A percentile compares a stretch with the other conserved stretches of the same genome.
These are phyloP conservation scores for Orthosia gracilis DNA, from an alignment of 2,888 invertebrate genomes.

Conservation along the genomic window DNA sequence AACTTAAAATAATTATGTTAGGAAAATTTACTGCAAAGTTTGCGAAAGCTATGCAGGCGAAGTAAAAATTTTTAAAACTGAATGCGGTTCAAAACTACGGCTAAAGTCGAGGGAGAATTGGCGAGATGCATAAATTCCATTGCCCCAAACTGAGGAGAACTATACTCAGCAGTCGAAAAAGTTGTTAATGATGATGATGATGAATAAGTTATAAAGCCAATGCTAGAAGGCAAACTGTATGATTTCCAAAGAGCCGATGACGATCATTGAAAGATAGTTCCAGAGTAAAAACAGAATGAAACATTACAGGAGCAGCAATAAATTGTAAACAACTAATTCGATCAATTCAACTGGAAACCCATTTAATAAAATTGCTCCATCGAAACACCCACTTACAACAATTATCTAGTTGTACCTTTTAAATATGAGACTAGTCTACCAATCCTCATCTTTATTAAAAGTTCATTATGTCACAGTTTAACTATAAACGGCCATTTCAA, in stretches of 20 bases:
- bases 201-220: background rate
- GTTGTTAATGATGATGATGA: background rate
- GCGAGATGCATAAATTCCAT: too few species aligned
- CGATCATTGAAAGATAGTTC: background rate
- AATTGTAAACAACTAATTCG: constrained; percentile 28
- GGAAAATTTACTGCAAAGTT: background rate
- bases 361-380: constrained; percentile 49
- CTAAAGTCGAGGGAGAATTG: too few species aligned
- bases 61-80: too few species aligned
- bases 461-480: constrained; percentile 52
- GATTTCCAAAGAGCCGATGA: background rate
- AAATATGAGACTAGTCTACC: constrained; percentile 23
- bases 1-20: background rate
- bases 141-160: too few species aligned
- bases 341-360: constrained; percentile 31
- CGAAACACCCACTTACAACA: constrained; percentile 35
- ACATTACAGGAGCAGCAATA: background rate
- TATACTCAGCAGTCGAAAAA: too few species aligned
- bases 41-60: too few species aligned
- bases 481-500: constrained; percentile 32
- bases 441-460: constrained; percentile 56
- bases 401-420: constrained; percentile 39
- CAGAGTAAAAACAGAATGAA: background rate
- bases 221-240: background rate
- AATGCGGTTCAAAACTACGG: too few species aligned